These are phyloP conservation scores for Coremacera marginata DNA, from an alignment of 2,888 invertebrate genomes.

Conservation along the genomic window DNA sequence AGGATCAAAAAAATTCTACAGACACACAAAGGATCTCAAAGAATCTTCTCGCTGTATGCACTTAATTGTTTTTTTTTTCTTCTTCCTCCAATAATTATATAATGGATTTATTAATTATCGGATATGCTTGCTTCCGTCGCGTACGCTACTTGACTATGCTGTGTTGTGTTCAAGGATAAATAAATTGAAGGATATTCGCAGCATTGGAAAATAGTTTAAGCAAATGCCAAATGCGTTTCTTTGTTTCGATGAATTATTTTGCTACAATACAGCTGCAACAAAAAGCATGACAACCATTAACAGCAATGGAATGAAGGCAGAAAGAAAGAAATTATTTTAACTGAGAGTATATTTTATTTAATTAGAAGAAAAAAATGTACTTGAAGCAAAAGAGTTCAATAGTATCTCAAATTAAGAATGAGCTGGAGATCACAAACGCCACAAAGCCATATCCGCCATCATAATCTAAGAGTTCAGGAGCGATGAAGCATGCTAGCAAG, in stretches of 20 bases:
- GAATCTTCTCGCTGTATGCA: neutral
- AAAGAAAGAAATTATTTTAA: neutral
- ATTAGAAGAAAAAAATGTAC: neutral
- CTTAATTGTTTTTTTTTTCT: neutral
- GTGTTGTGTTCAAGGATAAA: neutral
- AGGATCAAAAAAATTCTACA: neutral
- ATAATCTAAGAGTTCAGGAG: neutral
- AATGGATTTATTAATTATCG: constrained; percentile 39
- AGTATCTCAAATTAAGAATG: constrained; percentile 1
- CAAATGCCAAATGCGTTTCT: neutral
- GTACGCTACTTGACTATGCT: neutral
- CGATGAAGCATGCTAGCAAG: neutral
- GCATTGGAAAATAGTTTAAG: neutral
- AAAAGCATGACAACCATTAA: neutral
- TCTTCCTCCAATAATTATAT: constrained; percentile 31
- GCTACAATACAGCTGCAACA: neutral
- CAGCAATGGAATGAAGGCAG: neutral
- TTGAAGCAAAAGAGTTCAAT: neutral
- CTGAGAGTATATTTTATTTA: constrained; percentile 1
- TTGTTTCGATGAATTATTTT: neutral
- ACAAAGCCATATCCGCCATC: neutral
- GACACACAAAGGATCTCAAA: neutral
- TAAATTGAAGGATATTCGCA: neutral
- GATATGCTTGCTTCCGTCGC: neutral
- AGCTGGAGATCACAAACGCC: neutral